These are phyloP conservation scores for Meloidogyne exigua DNA, from an alignment of 1,140 invertebrate genomes.

Conservation along the genomic window DNA sequence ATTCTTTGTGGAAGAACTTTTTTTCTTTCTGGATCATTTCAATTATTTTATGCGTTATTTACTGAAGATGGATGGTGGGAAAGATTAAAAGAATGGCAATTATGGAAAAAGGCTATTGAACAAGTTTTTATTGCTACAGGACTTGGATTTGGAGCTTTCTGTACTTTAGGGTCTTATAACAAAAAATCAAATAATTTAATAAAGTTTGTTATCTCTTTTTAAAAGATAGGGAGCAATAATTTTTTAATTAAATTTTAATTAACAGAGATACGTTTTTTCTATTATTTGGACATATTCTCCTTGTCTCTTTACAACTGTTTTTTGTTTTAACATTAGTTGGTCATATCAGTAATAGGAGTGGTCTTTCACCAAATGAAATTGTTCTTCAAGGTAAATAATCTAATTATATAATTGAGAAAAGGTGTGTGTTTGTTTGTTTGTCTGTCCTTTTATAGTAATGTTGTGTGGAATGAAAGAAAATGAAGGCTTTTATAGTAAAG, in stretches of 20 bases:
- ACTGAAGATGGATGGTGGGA: constrained; percentile 54
- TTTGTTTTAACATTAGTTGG: constrained; percentile 53
- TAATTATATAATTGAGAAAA: too few species aligned
- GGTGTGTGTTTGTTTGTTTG: too few species aligned
- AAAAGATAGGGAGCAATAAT: too few species aligned
- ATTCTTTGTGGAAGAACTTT: constrained; percentile 32
- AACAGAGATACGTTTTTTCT: constrained; percentile 57
- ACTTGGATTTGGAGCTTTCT: constrained; percentile 63
- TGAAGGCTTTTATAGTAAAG: too few species aligned
- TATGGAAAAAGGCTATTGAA: constrained; percentile 61
- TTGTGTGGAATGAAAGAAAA: too few species aligned
- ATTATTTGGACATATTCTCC: constrained; percentile 47
- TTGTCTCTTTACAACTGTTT: constrained; percentile 52
- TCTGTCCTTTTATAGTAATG: too few species aligned
- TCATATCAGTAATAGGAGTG: constrained; percentile 47
- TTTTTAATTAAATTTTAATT: constrained; percentile 16
- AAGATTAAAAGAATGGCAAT: constrained; percentile 49
- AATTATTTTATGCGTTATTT: constrained; percentile 52
- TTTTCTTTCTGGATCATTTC: constrained; percentile 43
- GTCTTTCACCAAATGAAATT: constrained; percentile 47
- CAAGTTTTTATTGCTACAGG: constrained; percentile 61
- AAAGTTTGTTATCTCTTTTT: constrained; percentile 25
- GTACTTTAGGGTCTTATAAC: constrained; percentile 62
- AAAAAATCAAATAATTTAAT: constrained; percentile 62
- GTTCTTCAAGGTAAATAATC: constrained; percentile 44